Conservation (phyloP, 1,140 invertebrate genomes). For the Ridgeia piscesae region DNA sequence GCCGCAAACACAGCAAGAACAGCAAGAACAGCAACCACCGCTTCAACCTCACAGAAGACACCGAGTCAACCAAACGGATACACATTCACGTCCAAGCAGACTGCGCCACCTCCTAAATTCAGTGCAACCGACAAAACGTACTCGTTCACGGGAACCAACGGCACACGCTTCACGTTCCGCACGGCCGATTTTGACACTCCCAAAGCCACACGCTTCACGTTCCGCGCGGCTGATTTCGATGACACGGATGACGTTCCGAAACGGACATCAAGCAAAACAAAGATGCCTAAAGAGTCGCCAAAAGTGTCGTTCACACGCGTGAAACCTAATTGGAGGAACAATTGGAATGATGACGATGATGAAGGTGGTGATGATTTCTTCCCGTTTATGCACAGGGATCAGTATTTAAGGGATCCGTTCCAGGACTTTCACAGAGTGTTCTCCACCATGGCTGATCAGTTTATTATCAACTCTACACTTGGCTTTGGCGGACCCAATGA, state of each 20-base stretch:
- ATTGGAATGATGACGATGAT: not conserved
- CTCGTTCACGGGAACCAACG: not conserved
- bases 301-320: not conserved
- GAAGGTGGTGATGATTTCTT: not conserved
- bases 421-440: not conserved
- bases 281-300: not conserved
- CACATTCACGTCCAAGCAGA: not conserved
- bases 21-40: not conserved
- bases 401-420: not conserved
- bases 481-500: not conserved
- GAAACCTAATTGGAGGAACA: not conserved
- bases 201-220: not conserved
- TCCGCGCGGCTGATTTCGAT: not conserved
- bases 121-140: not conserved
- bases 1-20: not conserved
- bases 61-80: not conserved
- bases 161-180: not conserved
- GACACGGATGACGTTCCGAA: not conserved
- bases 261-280: not conserved
- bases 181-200: not conserved
- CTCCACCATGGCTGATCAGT: not conserved
- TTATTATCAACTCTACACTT: not conserved
- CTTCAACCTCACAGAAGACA: not conserved
- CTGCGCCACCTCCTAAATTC: not conserved
- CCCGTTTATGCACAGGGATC: not conserved